Evolutionary conservation across 2,113 vertebrate species (phyloP), one percentile per base, ranked within the genome.

Genomic region (Mugil cephalus): DNA sequence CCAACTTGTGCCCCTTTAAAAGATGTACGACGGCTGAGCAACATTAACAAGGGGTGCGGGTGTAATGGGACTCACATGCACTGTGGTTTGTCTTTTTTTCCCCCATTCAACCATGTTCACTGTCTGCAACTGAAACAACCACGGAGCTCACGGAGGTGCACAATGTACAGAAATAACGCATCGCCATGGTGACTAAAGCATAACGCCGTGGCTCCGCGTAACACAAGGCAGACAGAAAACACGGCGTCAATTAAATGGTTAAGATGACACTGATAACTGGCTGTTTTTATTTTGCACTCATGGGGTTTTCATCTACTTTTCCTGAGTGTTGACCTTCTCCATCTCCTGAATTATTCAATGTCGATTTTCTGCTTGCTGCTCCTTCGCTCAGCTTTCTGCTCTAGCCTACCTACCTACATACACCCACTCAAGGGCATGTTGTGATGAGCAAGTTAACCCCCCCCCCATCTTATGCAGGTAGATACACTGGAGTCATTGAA

Each of bases 131-230:
- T 42, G 70, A 82, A 69, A 47, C 79, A 51, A 69, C 59, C 43
- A 24, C 17, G 9, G 59, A 68, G 61, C 79, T 79, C 59, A 58
- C 38, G 64, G 62, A 74, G 75, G 81, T 76, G 79, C 72, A 81
- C 71, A 81, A 74, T 75, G 78, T 85, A 83, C 75, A 90, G 83
- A 82, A 87, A 91, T 88, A 91, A 87, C 86, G 83, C 65, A 82
- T 82, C 80, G 55, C 85, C 85, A 88, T 88, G 87, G 89, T 88
- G 87, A 90, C 86, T 80, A 82, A 89, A 83, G 85, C 91, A 84
- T 66, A 87, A 87, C 30, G 70, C 73, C 17, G 53, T 56, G 43
- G 62, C 67, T 82, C 58, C 54, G 62, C 62, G 62, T 70, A n/a
- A 59, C 60, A 84, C 56, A 40, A 55, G 46, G 62, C 39, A 7